Evolutionary conservation across 2,888 invertebrate species (phyloP).

Genomic region (Acronicta alni): DNA sequence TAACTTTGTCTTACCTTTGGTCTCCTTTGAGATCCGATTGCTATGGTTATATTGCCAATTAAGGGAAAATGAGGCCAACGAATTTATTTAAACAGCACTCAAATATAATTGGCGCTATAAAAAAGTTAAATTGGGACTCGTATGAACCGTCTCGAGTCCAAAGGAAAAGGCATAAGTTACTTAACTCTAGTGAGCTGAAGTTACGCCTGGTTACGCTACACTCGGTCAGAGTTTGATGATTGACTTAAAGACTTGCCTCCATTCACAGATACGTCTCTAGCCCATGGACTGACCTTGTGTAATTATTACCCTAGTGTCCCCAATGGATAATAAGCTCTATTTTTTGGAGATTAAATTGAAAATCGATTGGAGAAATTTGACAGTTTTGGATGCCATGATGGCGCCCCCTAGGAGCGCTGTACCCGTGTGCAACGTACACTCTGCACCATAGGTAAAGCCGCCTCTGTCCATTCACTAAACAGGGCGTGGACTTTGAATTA

Average conservation of each 20-base stretch:
- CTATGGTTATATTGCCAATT: neutral
- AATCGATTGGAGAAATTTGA: too few species aligned
- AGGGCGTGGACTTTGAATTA: neutral
- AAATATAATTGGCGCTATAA: neutral
- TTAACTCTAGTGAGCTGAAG: neutral
- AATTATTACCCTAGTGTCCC: too few species aligned
- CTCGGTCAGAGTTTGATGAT: constrained; percentile 7
- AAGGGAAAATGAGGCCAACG: neutral
- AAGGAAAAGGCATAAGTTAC: constrained; percentile 14
- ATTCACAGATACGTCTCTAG: too few species aligned
- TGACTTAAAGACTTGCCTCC: constrained; percentile 1
- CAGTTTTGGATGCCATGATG: too few species aligned
- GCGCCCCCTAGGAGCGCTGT: too few species aligned
- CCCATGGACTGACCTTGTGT: too few species aligned
- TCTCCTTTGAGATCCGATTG: too few species aligned
- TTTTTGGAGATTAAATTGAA: too few species aligned
- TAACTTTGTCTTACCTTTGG: too few species aligned
- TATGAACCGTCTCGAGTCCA: neutral
- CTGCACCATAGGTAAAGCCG: too few species aligned
- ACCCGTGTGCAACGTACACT: too few species aligned
- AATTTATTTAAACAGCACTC: neutral
- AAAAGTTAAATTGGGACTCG: constrained; percentile 6
- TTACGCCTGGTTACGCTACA: neutral
- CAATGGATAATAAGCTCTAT: too few species aligned
- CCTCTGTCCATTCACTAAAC: neutral